phyloP scores from a whole-genome alignment of 2,888 invertebrate species.

The Onchidella celtica region DNA sequence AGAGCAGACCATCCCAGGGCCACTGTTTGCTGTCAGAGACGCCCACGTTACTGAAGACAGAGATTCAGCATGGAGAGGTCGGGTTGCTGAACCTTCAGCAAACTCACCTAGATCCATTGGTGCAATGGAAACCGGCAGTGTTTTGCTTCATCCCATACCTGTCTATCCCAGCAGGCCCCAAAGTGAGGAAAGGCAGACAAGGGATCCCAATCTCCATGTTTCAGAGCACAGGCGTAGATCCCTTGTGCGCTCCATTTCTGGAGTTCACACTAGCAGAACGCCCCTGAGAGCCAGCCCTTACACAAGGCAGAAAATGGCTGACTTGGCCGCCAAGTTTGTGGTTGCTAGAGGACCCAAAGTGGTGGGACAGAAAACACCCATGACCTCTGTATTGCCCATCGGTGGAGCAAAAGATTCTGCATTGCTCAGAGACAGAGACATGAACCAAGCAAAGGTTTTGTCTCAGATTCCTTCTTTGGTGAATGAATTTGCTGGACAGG shows the following conservation, averaged over 20 bases:
- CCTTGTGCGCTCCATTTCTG: not conserved
- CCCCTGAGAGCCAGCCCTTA: slow-evolving; percentile 37
- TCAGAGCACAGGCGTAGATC: not conserved
- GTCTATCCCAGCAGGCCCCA: not conserved
- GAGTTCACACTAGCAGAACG: not conserved
- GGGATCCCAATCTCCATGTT: not conserved
- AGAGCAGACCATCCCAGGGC: not conserved
- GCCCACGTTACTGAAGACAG: not conserved
- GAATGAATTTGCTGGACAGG: not conserved
- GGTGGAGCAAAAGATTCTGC: not conserved
- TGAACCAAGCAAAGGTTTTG: not conserved
- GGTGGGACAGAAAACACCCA: not conserved
- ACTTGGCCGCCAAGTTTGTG: slow-evolving; percentile 42
- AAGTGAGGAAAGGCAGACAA: not conserved
- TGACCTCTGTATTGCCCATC: not conserved
- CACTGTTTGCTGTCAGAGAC: not conserved
- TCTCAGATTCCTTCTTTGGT: not conserved
- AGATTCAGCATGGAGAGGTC: no score
- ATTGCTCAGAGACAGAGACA: not conserved
- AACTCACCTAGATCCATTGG: no score
- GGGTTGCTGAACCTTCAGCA: no score
- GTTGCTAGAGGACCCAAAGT: slow-evolving; percentile 26
- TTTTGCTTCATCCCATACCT: not conserved
- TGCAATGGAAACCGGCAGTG: no score
- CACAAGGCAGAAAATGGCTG: slow-evolving; percentile 36